A percentile compares a stretch with the other conserved stretches of the same genome.
Conservation (phyloP, 1,140 invertebrate species). For the Archivesica marissinica region DNA sequence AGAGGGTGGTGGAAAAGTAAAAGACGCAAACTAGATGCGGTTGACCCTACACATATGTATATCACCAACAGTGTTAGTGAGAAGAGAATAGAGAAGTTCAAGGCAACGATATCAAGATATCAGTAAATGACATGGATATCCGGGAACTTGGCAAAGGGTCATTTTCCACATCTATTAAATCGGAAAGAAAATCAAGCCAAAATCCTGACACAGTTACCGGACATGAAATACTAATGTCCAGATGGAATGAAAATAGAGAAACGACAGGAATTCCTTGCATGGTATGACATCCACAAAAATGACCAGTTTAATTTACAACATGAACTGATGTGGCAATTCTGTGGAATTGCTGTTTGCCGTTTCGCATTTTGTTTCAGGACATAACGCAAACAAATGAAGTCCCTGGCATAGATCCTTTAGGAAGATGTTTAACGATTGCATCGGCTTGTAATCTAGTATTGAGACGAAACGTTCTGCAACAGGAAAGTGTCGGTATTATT, state of each 20-base stretch:
- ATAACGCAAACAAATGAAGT: too few relatives aligned
- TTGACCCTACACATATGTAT: neutral
- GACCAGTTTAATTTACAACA: conserved; percentile 26
- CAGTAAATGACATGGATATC: neutral
- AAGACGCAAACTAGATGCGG: neutral
- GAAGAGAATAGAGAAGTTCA: conserved; percentile 1
- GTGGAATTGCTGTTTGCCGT: too few relatives aligned
- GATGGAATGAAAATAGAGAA: conserved; percentile 11
- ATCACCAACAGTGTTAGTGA: neutral
- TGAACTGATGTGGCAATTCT: neutral
- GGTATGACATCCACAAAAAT: conserved; percentile 28
- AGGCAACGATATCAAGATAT: neutral
- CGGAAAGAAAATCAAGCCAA: neutral
- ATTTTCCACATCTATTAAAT: conserved; percentile 49
- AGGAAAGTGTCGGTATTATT: neutral
- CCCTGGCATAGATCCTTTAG: too few relatives aligned
- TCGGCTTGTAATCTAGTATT: neutral
- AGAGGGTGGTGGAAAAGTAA: neutral
- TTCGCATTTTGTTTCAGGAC: too few relatives aligned
- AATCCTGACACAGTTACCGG: neutral
- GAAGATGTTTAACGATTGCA: too few relatives aligned
- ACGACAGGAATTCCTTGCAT: conserved; percentile 23
- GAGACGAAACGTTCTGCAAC: neutral
- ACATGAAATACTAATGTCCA: neutral
- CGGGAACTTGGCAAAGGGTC: conserved; percentile 11